Evolutionary conservation across 1,140 invertebrate genomes (phyloP).

Genomic region (Aphelinus atriplicis): DNA sequence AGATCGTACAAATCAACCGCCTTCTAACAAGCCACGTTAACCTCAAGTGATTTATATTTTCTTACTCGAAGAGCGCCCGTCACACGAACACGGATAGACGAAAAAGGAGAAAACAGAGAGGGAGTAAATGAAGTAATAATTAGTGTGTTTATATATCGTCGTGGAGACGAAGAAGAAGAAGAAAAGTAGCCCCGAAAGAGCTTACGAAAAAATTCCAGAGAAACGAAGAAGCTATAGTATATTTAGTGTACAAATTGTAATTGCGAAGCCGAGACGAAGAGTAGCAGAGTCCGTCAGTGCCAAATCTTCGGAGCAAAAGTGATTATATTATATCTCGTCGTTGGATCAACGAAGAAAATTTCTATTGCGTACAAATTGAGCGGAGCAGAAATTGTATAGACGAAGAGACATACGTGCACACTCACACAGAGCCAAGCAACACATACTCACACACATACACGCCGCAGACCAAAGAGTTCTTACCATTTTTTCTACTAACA

Average conservation of each 20-base stretch:
- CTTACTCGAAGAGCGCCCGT: conserved; percentile 57
- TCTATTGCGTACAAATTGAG: no score
- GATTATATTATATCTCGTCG: background rate
- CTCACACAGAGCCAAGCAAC: no score
- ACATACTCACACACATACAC: conserved; percentile 29
- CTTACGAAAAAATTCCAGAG: conserved; percentile 49
- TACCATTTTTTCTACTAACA: conserved; percentile 65
- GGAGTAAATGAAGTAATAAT: conserved; percentile 54
- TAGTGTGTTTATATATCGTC: conserved; percentile 67
- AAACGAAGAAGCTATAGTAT: conserved; percentile 59
- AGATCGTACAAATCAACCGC: conserved; percentile 69
- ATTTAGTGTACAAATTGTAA: conserved; percentile 65
- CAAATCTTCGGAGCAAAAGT: conserved; percentile 55
- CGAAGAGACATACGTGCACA: conserved; percentile 35
- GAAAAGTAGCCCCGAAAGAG: conserved; percentile 52
- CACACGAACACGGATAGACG: conserved; percentile 32
- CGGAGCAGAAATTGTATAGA: no score
- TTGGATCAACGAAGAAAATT: background rate
- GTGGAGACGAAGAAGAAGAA: conserved; percentile 43
- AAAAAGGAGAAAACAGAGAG: background rate
- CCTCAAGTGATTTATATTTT: conserved; percentile 70
- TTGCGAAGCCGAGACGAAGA: conserved; percentile 49
- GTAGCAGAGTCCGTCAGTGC: conserved; percentile 63
- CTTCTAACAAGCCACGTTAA: conserved; percentile 68
- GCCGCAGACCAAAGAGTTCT: conserved; percentile 65